Conservation (phyloP, 1,140 invertebrate species). For the Lepidurus arcticus region DNA sequence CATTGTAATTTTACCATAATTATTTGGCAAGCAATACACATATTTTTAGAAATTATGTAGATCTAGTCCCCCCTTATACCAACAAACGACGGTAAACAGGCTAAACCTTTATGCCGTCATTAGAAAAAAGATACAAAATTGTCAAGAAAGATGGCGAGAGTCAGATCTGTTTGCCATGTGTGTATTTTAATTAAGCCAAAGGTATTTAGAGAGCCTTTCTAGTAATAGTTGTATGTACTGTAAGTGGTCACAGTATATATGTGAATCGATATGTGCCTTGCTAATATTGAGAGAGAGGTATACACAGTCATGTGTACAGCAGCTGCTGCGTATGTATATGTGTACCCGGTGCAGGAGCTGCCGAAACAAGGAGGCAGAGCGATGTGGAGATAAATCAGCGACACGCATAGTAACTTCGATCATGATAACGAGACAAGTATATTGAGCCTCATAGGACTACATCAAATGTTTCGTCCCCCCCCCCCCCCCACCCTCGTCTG, state of each 20-base stretch:
- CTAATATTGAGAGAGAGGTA: background rate
- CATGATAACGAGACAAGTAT: constrained; percentile 18
- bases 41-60: too few species aligned
- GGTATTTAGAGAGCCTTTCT: too few species aligned
- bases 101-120: too few species aligned
- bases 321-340: background rate
- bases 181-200: too few species aligned
- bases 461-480: background rate
- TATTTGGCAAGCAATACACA: too few species aligned
- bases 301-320: constrained; percentile 1
- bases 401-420: constrained; percentile 7
- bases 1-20: too few species aligned
- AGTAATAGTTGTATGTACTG: too few species aligned
- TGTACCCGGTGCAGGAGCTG: background rate
- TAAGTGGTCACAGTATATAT: background rate
- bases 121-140: too few species aligned
- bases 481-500: background rate
- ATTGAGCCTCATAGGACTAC: constrained; percentile 21
- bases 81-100: too few species aligned
- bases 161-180: too few species aligned
- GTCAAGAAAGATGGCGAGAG: too few species aligned
- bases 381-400: constrained; percentile 8
- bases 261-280: background rate
- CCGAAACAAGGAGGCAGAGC: background rate
- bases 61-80: too few species aligned